phyloP scores from a whole-genome alignment of 2,888 invertebrate species.

The Meiosimyza decipiens region DNA sequence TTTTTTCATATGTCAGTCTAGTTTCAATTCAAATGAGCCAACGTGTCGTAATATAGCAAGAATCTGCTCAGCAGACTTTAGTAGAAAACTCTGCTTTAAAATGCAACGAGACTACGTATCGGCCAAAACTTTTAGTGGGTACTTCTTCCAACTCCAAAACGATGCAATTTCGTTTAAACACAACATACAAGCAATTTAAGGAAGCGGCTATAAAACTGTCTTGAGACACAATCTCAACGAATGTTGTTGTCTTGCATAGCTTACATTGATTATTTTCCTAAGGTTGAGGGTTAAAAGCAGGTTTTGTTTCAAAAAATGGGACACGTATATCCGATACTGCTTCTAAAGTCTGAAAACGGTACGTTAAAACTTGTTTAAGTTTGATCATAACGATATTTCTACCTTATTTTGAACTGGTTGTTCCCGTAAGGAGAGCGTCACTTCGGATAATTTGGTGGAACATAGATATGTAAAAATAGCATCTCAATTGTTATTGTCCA shows the following conservation, averaged over 20 bases:
- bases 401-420: slow-evolving; percentile 9
- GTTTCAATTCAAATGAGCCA: no score
- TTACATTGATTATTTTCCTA: neutral
- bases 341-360: slow-evolving; percentile 1
- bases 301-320: neutral
- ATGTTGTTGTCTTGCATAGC: neutral
- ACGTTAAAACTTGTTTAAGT: slow-evolving; percentile 2
- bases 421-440: slow-evolving; percentile 28
- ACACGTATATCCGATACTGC: slow-evolving; percentile 6
- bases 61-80: no score
- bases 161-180: neutral
- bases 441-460: slow-evolving; percentile 4
- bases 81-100: slow-evolving; percentile 28
- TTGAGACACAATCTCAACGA: neutral
- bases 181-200: neutral
- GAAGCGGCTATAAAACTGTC: neutral
- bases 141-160: slow-evolving; percentile 8
- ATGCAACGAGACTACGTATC: slow-evolving; percentile 22
- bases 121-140: neutral
- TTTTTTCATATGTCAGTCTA: no score
- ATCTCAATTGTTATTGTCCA: slow-evolving; percentile 21
- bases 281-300: neutral
- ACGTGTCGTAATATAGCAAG: no score
- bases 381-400: slow-evolving; percentile 12
- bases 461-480: neutral